Evolutionary conservation across 2,797 vertebrate species (phyloP).

Genomic region (Salmo trutta): DNA sequence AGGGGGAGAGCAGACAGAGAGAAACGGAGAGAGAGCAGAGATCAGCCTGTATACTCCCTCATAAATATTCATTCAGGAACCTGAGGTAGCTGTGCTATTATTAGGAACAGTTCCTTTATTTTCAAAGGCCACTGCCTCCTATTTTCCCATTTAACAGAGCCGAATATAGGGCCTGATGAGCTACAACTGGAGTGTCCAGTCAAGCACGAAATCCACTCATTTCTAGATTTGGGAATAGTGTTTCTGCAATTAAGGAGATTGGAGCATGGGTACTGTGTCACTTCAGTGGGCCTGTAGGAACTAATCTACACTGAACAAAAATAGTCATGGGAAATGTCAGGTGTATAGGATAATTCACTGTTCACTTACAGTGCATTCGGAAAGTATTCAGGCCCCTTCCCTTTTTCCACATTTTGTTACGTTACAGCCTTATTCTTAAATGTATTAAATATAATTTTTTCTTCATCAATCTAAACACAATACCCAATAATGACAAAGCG

Average conservation of each 20-base stretch:
- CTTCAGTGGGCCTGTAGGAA: constrained; percentile 5
- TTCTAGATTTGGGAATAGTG: constrained; percentile 47
- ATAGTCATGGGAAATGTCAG: neutral
- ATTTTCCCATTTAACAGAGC: constrained; percentile 14
- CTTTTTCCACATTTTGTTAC: too few species aligned
- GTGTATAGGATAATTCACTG: neutral
- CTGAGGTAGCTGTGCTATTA: constrained; percentile 52
- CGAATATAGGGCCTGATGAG: constrained; percentile 29
- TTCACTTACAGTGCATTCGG: neutral
- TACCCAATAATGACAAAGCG: too few species aligned
- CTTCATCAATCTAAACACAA: too few species aligned
- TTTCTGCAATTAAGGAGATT: constrained; percentile 33
- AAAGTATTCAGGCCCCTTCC: too few species aligned
- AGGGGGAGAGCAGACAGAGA: neutral
- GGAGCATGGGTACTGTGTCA: neutral
- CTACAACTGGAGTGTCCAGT: constrained; percentile 30
- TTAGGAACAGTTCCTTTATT: constrained; percentile 55
- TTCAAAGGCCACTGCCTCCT: constrained; percentile 21
- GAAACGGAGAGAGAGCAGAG: constrained; percentile 4
- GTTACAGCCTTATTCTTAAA: too few species aligned
- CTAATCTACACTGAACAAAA: constrained; percentile 7
- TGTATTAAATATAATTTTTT: too few species aligned
- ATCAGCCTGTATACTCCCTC: constrained; percentile 29
- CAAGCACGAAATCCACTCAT: constrained; percentile 40
- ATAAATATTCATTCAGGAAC: constrained; percentile 57